A percentile compares a stretch with the other conserved stretches of the same genome.
These are phyloP conservation scores for Sebastes matsubarae DNA, from an alignment of 2,797 vertebrate genomes.

Conservation along the genomic window DNA sequence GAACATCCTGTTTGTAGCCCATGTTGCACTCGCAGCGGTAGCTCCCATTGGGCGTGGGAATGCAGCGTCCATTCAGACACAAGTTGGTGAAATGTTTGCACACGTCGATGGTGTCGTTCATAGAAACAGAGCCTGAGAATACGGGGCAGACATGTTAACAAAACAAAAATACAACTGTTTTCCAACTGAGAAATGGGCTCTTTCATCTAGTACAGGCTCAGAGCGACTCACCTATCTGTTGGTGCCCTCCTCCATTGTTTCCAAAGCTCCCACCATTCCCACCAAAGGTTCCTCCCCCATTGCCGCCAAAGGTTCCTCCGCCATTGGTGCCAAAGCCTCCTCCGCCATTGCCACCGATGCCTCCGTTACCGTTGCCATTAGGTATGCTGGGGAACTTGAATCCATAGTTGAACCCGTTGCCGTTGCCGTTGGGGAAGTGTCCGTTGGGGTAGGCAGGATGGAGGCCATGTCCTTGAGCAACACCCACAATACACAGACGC, in stretches of 20 bases:
- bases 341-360: constrained; percentile 48
- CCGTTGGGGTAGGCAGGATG: constrained; percentile 76
- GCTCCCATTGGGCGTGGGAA: constrained; percentile 88
- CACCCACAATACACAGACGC: constrained; percentile 88
- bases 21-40: constrained; percentile 99
- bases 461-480: constrained; percentile 85
- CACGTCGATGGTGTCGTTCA: constrained; percentile 94
- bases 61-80: constrained; percentile 96
- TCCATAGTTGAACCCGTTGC: constrained; percentile 66
- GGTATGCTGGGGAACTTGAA: constrained; percentile 67
- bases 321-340: constrained; percentile 40
- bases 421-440: constrained; percentile 70
- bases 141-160: background rate
- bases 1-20: constrained; percentile 95
- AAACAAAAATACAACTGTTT: background rate
- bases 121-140: constrained; percentile 81
- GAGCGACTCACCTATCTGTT: constrained; percentile 57
- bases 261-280: constrained; percentile 34
- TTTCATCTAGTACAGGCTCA: background rate
- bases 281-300: constrained; percentile 35
- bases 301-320: constrained; percentile 24
- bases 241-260: constrained; percentile 58
- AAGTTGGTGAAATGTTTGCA: constrained; percentile 97
- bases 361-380: constrained; percentile 71
- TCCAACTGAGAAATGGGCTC: background rate